Percentiles rank a stretch among this genome's conserved stretches.
These are phyloP conservation scores for Lepilemur septentrionalis DNA, from an alignment of 2,797 vertebrate genomes.

Conservation along the genomic window DNA sequence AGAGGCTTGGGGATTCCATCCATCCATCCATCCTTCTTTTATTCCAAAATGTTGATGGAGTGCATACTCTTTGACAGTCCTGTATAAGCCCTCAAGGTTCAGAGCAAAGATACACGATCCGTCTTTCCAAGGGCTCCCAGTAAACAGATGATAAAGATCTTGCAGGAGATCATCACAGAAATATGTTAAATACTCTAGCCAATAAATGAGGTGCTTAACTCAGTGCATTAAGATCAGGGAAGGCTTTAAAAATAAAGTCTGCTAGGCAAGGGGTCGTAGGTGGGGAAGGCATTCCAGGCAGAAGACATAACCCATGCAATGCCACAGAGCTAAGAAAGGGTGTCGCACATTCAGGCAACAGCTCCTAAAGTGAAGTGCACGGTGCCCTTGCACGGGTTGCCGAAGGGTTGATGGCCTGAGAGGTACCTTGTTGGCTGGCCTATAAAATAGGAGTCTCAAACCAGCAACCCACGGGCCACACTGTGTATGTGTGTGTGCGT, in stretches of 20 bases:
- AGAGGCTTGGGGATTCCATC: not conserved
- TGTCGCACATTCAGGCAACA: fast-evolving
- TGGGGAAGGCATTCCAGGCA: not conserved
- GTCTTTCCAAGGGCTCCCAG: not conserved
- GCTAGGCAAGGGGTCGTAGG: not conserved
- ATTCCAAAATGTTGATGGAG: not conserved
- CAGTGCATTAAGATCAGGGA: not conserved
- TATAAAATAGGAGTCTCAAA: not conserved
- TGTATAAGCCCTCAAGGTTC: not conserved
- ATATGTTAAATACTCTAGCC: not conserved
- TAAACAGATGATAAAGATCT: not conserved
- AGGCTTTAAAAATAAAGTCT: not conserved
- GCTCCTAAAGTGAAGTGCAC: not conserved
- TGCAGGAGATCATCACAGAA: not conserved
- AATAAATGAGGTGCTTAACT: not conserved
- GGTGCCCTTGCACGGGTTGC: too few relatives aligned
- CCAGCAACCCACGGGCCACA: not conserved
- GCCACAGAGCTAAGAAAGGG: not conserved
- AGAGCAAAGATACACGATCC: not conserved
- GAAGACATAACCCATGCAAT: not conserved
- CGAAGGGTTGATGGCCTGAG: not conserved
- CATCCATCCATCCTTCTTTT: not conserved
- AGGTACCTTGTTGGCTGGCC: not conserved
- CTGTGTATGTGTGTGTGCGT: too few relatives aligned
- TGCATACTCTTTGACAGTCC: not conserved